A percentile compares a stretch with the other conserved stretches of the same genome.
Conservation (phyloP, 2,113 vertebrate species). For the Dasypus novemcinctus region DNA sequence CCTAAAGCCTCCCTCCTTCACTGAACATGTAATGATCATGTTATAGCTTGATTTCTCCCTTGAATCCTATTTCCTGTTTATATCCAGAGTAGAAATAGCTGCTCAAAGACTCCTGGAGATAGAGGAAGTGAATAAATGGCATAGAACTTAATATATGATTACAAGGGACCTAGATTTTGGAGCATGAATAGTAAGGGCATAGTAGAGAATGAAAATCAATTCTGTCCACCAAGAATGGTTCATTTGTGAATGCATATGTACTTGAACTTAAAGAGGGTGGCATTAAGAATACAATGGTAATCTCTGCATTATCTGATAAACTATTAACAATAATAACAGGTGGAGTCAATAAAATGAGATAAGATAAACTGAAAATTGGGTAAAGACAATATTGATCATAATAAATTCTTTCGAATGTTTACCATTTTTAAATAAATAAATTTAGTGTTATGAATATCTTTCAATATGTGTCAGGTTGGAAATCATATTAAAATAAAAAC, state of each 20-base stretch:
- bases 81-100: not conserved
- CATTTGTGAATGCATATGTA: not conserved
- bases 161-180: not conserved
- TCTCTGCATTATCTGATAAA: not conserved
- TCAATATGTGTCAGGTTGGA: not conserved
- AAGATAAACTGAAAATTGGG: not conserved
- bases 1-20: not conserved
- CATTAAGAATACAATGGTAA: not conserved
- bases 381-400: not conserved
- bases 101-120: not conserved
- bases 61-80: not conserved
- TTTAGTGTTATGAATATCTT: not conserved
- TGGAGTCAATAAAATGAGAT: not conserved
- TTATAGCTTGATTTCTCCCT: not conserved
- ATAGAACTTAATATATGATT: not conserved
- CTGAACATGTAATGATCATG: not conserved
- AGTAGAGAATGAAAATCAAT: not conserved
- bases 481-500: not conserved
- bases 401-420: not conserved
- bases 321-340: not conserved
- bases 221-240: not conserved
- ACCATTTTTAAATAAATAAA: not conserved
- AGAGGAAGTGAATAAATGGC: not conserved
- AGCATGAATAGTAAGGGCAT: not conserved
- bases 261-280: not conserved